phyloP scores from a whole-genome alignment of 2,797 vertebrate genomes.

The Streptopelia turtur region DNA sequence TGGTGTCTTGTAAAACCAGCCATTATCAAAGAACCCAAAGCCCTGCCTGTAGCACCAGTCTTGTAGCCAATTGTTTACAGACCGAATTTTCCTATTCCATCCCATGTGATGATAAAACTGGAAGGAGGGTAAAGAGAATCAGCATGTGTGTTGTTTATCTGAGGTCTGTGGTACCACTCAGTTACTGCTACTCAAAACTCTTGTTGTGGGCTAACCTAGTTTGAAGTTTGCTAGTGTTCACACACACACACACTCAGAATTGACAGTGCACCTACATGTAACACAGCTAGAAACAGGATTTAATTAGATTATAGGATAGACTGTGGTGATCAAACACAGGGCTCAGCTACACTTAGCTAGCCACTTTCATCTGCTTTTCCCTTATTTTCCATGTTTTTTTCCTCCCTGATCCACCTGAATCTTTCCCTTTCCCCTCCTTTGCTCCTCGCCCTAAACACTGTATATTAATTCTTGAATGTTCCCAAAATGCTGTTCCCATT shows the following conservation, averaged over 20 bases:
- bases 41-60: too few relatives aligned
- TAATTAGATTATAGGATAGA: not conserved
- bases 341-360: not conserved
- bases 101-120: too few relatives aligned
- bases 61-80: too few relatives aligned
- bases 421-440: not conserved
- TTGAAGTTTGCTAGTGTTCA: not conserved
- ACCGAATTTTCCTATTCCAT: too few relatives aligned
- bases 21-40: too few relatives aligned
- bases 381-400: not conserved
- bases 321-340: not conserved
- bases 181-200: not conserved
- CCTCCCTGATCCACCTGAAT: not conserved
- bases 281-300: not conserved
- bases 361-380: not conserved
- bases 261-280: rapidly evolving
- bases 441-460: not conserved
- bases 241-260: not conserved
- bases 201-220: not conserved
- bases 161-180: not conserved
- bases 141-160: not conserved
- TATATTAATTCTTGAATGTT: not conserved
- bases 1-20: too few relatives aligned
- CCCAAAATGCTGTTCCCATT: not conserved
- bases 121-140: not conserved